Conservation (phyloP, 2,113 vertebrate species). For the Agapornis roseicollis region DNA sequence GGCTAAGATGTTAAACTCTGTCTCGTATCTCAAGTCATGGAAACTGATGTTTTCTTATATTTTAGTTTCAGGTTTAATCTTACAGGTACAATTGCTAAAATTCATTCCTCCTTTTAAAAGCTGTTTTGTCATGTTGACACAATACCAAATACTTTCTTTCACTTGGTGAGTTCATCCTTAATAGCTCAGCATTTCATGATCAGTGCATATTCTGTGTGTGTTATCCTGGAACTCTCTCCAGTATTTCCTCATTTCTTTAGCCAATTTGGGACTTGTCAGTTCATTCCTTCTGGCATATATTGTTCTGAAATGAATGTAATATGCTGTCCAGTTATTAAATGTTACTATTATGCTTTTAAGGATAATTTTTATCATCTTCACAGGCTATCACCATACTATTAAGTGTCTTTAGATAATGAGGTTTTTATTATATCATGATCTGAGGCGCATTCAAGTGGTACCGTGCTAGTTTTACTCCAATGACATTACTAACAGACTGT, state of each 20-base stretch:
- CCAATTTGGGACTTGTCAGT: not conserved
- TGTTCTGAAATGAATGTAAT: not conserved
- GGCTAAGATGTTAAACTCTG: not conserved
- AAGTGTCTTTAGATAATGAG: not conserved
- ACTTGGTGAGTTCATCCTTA: not conserved
- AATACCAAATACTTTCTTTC: not conserved
- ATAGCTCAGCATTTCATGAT: not conserved
- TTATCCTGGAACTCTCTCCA: not conserved
- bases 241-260: not conserved
- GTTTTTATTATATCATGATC: not conserved
- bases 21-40: not conserved
- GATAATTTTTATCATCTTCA: not conserved
- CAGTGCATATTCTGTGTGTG: not conserved
- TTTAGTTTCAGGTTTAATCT: not conserved
- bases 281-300: not conserved
- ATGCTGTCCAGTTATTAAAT: not conserved
- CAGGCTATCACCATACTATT: not conserved
- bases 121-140: not conserved
- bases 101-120: not conserved
- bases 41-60: not conserved
- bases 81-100: not conserved
- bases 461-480: not conserved
- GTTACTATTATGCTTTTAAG: not conserved
- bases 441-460: not conserved
- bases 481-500: not conserved